A percentile compares a stretch with the other conserved stretches of the same genome.
phyloP scores from a whole-genome alignment of 2,888 invertebrate species.

The Amiota minor region DNA sequence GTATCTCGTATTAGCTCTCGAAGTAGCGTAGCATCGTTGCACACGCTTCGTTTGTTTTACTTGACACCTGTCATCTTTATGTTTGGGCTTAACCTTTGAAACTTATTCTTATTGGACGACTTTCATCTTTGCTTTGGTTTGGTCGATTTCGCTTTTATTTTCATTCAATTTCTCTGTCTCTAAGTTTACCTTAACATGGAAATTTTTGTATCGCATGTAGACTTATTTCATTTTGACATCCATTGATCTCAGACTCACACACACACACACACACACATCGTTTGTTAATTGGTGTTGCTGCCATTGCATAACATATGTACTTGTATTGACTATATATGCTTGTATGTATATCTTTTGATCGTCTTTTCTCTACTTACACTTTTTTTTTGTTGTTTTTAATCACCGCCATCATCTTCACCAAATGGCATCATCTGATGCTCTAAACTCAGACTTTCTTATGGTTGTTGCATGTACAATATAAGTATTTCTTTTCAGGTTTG shows the following conservation, averaged over 20 bases:
- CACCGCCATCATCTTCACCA: neutral
- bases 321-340: no score
- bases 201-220: conserved; percentile 6
- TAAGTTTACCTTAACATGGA: conserved; percentile 12
- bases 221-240: conserved; percentile 28
- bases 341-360: conserved; percentile 1
- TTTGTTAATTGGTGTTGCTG: conserved; percentile 24
- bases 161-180: conserved; percentile 2
- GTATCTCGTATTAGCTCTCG: neutral
- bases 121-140: neutral
- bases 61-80: conserved; percentile 69
- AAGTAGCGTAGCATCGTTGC: neutral
- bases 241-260: conserved; percentile 21
- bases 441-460: neutral
- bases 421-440: conserved; percentile 32
- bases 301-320: conserved; percentile 36
- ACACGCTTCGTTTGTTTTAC: conserved; percentile 40
- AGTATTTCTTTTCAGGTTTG: conserved; percentile 28
- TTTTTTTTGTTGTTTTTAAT: neutral
- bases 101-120: conserved; percentile 4
- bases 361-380: conserved; percentile 12
- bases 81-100: conserved; percentile 48
- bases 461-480: conserved; percentile 28
- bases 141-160: neutral
- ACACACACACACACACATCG: conserved; percentile 1